Conservation (phyloP, 2,113 vertebrate species). For the Holacanthus passer region DNA sequence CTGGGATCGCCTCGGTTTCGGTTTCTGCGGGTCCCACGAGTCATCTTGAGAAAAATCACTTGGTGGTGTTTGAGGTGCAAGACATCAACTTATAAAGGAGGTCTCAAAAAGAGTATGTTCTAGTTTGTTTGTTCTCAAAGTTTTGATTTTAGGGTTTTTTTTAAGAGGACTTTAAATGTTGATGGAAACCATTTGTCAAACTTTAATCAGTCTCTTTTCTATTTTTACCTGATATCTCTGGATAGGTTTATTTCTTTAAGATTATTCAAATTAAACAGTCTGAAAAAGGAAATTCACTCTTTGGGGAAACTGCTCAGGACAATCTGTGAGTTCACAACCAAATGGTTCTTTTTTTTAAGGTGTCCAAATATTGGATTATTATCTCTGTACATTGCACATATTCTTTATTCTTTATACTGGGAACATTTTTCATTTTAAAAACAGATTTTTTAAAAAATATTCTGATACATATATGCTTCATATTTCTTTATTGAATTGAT, state of each 20-base stretch:
- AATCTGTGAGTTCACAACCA: not conserved
- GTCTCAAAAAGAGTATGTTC: conserved; percentile 12
- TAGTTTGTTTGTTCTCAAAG: no score
- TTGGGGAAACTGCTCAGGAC: no score
- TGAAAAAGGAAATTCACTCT: no score
- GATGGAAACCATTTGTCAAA: not conserved
- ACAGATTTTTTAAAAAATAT: no score
- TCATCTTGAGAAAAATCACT: conserved; percentile 6
- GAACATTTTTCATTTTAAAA: no score
- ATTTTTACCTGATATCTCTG: not conserved
- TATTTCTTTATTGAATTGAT: no score
- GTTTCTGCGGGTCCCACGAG: conserved; percentile 46
- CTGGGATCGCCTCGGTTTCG: conserved; percentile 44
- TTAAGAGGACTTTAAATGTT: not conserved
- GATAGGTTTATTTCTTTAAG: not conserved
- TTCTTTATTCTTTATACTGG: no score
- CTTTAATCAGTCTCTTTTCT: not conserved
- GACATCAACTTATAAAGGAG: conserved; percentile 24
- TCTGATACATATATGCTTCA: no score
- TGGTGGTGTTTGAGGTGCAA: conserved; percentile 22
- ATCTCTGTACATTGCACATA: no score
- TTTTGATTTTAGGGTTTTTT: no score
- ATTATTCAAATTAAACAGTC: no score
- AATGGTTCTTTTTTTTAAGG: not conserved
- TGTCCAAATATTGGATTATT: no score